These are phyloP conservation scores for Chaenocephalus aceratus DNA, from an alignment of 2,113 vertebrate genomes.

Conservation along the genomic window DNA sequence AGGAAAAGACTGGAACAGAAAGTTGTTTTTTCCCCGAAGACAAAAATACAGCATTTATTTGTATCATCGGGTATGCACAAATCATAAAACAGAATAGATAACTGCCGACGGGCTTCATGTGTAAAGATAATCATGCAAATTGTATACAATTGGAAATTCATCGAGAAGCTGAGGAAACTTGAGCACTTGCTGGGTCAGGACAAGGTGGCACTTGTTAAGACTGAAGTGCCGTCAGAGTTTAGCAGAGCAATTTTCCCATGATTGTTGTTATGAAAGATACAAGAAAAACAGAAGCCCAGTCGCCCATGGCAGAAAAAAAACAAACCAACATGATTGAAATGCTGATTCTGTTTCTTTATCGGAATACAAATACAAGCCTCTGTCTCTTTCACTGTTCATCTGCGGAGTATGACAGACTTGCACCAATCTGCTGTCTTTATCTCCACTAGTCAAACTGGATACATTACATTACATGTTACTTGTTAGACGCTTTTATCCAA, in stretches of 20 bases:
- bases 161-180: constrained; percentile 4
- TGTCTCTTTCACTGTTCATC: not conserved
- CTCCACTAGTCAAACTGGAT: constrained; percentile 36
- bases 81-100: constrained; percentile 33
- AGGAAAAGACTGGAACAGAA: constrained; percentile 20
- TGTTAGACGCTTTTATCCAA: too few species aligned
- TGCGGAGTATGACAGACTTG: not conserved
- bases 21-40: constrained; percentile 28
- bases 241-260: not conserved
- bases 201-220: constrained; percentile 29
- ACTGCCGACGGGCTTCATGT: constrained; percentile 22
- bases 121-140: constrained; percentile 42
- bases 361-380: not conserved
- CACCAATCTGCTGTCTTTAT: constrained; percentile 33
- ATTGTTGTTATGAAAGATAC: constrained; percentile 7
- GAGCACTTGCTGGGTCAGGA: constrained; percentile 35
- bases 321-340: constrained; percentile 4
- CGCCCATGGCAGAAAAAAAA: not conserved
- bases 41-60: not conserved
- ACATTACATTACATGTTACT: too few species aligned
- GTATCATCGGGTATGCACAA: constrained; percentile 25
- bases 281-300: not conserved
- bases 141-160: constrained; percentile 29
- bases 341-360: not conserved
- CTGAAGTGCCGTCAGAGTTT: constrained; percentile 14